Evolutionary conservation across 1,140 invertebrate genomes (phyloP), one percentile per base, ranked within the genome.

Genomic region (Ceratina japonica): DNA sequence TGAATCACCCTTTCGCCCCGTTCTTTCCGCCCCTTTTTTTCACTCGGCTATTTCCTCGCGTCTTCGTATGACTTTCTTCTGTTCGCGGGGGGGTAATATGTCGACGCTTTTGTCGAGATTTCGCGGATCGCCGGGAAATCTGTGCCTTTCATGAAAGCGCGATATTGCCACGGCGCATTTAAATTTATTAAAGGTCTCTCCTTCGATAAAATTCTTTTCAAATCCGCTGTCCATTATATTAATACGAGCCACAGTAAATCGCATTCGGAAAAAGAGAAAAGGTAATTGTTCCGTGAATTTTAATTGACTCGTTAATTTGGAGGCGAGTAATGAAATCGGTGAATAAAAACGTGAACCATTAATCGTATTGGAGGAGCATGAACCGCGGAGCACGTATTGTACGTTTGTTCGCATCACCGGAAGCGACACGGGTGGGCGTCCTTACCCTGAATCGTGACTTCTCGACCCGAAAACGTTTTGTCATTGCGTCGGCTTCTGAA

Each of bases 401-500:
- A 18, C 59, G 65, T 66, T 51, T 74, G 22, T 37, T 18, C 15
- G 62, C 51, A 20, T 31, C 15, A 18, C 15, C 10, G 37, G 3
- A 15, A 31, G 58, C 58, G 77, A 65, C 62, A 65, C 62, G 49
- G n/a, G 49, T 18, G n/a, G 31, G 15, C 13, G 37, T 71, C 52
- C 44, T 77, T 63, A 65, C 81, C 74, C 66, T 65, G 70, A 86
- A 86, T 88, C 84, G 63, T 84, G 87, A 88, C 84, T 86, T 86
- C 73, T 81, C 83, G 84, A 84, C 81, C 83, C 80, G 79, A 80
- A 86, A 89, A 83, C 86, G 84, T 89, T 89, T 87, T 87, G 84
- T 89, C 88, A 89, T 87, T 87, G 79, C 83, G 79, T 79, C 80
- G 84, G 80, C 80, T 82, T 81, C 84, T 87, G 80, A 88, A 88